Percentiles rank a stretch among this genome's conserved stretches.
These are phyloP conservation scores for Stegodyphus dumicola DNA, from an alignment of 1,140 invertebrate genomes.

Conservation along the genomic window DNA sequence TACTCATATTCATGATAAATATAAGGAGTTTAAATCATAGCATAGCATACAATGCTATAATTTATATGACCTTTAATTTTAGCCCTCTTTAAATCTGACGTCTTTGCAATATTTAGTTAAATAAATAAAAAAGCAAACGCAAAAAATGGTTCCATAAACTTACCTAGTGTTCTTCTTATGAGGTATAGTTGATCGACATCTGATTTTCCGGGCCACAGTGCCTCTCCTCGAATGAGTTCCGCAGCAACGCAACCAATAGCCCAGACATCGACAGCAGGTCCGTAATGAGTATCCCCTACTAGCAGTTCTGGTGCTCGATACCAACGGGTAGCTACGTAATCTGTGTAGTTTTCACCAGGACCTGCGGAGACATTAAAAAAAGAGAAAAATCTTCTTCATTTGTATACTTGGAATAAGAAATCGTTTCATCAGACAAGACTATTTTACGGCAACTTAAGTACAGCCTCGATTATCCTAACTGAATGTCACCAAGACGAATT, in stretches of 20 bases:
- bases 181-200: constrained; percentile 98
- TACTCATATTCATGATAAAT: too few species aligned
- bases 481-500: too few species aligned
- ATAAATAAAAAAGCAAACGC: background rate
- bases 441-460: too few species aligned
- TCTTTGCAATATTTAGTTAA: background rate
- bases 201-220: constrained; percentile 97
- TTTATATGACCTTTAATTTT: too few species aligned
- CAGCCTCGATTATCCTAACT: too few species aligned
- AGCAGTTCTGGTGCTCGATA: constrained; percentile 96
- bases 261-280: constrained; percentile 97
- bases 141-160: constrained; percentile 23
- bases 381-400: background rate
- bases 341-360: constrained; percentile 97
- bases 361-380: constrained; percentile 66
- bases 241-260: constrained; percentile 95
- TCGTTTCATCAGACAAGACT: too few species aligned
- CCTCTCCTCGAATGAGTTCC: constrained; percentile 94
- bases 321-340: constrained; percentile 99
- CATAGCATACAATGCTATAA: too few species aligned
- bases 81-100: too few species aligned
- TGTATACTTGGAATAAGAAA: background rate
- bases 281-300: constrained; percentile 97
- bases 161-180: constrained; percentile 85
- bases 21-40: too few species aligned